Conservation (phyloP, 2,888 invertebrate genomes). For the Drepana falcataria region DNA sequence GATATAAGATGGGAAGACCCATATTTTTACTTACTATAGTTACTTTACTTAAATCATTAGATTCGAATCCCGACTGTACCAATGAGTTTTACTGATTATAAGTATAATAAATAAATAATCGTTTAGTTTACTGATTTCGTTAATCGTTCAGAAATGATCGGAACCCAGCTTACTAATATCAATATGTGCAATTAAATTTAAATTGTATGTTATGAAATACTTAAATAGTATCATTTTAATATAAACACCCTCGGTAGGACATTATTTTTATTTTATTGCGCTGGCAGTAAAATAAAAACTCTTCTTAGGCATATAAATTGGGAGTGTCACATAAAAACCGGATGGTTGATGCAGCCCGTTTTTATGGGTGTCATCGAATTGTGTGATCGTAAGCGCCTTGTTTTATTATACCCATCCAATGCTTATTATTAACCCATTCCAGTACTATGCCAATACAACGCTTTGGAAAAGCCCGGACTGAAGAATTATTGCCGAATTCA, state of each 20-base stretch:
- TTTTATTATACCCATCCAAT: constrained; percentile 44
- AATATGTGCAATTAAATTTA: too few relatives aligned
- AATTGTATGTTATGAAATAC: too few relatives aligned
- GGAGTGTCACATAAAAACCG: constrained; percentile 39
- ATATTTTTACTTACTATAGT: too few relatives aligned
- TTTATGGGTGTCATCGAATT: constrained; percentile 56
- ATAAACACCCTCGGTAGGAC: constrained; percentile 1
- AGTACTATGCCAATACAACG: constrained; percentile 16
- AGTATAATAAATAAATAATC: too few relatives aligned
- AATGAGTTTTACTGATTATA: too few relatives aligned
- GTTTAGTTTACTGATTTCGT: too few relatives aligned
- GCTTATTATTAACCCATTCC: constrained; percentile 51
- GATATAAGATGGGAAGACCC: too few relatives aligned
- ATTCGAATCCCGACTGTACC: too few relatives aligned
- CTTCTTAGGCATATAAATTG: constrained; percentile 49
- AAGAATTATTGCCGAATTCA: neutral
- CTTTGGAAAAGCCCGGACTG: neutral
- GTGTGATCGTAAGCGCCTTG: constrained; percentile 44
- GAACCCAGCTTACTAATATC: too few relatives aligned
- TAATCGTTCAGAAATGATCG: too few relatives aligned
- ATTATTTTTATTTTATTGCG: constrained; percentile 24
- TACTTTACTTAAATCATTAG: too few relatives aligned
- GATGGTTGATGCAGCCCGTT: constrained; percentile 41
- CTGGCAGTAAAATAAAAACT: constrained; percentile 40
- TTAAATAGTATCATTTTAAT: too few relatives aligned